Percentiles rank a stretch among this genome's conserved stretches.
These are phyloP conservation scores for Urocolius indicus DNA, from an alignment of 2,113 vertebrate genomes.

Conservation along the genomic window DNA sequence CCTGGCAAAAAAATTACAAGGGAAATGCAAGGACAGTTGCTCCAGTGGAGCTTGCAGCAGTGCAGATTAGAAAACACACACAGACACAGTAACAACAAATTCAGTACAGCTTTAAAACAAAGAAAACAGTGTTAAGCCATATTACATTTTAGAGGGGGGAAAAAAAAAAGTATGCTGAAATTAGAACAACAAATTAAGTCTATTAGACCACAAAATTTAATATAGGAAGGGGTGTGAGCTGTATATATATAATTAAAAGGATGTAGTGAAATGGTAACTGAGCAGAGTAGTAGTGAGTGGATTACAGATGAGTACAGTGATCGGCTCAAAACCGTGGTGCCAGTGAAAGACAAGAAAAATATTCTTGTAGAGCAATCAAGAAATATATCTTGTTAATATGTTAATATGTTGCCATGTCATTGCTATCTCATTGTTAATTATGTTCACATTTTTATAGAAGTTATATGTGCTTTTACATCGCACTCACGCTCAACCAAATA, in stretches of 20 bases:
- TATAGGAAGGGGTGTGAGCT: slow-evolving; percentile 59
- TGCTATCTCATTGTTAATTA: slow-evolving; percentile 8
- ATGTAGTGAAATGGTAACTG: slow-evolving; percentile 29
- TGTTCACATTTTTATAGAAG: slow-evolving; percentile 2
- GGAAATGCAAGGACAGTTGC: slow-evolving; percentile 60
- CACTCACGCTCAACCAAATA: neutral
- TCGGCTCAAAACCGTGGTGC: neutral
- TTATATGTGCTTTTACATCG: neutral
- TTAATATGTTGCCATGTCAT: slow-evolving; percentile 39
- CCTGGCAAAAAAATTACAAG: slow-evolving; percentile 11
- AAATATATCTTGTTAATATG: slow-evolving; percentile 43
- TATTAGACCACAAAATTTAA: slow-evolving; percentile 73
- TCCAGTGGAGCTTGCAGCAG: slow-evolving; percentile 53
- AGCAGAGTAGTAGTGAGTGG: neutral
- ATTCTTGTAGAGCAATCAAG: slow-evolving; percentile 15
- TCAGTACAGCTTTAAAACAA: slow-evolving; percentile 65
- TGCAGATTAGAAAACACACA: slow-evolving; percentile 62
- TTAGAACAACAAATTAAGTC: slow-evolving; percentile 73
- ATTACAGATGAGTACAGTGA: slow-evolving; percentile 16
- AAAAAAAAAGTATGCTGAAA: slow-evolving; percentile 68
- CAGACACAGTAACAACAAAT: slow-evolving; percentile 55
- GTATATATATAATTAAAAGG: slow-evolving; percentile 52
- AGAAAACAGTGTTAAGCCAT: slow-evolving; percentile 58
- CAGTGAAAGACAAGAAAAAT: slow-evolving; percentile 48
- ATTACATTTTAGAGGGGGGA: slow-evolving; percentile 57